Base-by-base conservation (phyloP, 1,140 invertebrate genomes). In the Atta colombica region DNA sequence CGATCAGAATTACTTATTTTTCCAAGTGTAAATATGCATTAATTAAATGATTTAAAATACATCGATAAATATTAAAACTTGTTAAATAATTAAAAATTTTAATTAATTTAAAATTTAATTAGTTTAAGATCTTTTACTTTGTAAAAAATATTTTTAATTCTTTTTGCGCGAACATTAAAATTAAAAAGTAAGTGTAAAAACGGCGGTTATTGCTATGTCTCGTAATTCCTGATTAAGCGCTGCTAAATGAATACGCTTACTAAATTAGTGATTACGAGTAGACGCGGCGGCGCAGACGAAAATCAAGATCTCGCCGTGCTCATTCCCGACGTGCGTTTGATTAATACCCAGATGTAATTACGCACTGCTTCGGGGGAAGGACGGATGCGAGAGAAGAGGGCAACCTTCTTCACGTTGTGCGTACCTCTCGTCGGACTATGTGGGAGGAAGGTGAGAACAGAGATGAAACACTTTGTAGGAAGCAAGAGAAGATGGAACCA, bases 321-420 rank as follows among this genome's bases (percentile, higher is more conserved):
- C 65, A 75, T 90, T 90, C 81, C 60, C 89, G 82, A 90, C 86
- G 82, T 78, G 63, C 77, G 82, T 25, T 81, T 91, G 88, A 90
- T 90, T 88, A 90, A 90, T 87, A 89, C 69, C 82, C 85, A 78
- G 75, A 87, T 87, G 90, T 91, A 93, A 93, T 91, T 88, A 85
- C 87, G 80, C 88, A 75, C 84, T 61, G 88, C 80, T 85, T 61
- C 31, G 66, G 75, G 86, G 77, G 69, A 49, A 68, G 88, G 69
- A 84, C 66, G 77, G 75, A 78, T 21, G 74, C 86, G 82, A 72
- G 55, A 87, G 75, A 85, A 80, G 49, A 85, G 74, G 55, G 72
- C 53, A 63, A 31, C 31, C 71, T n/a, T 85, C 60, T 55, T 31
- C 25, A 49, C 45, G 55, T 60, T 69, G 39, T 69, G 66, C 31